Base-by-base conservation (phyloP, 2,888 invertebrate genomes). In the Hypena proboscidalis region DNA sequence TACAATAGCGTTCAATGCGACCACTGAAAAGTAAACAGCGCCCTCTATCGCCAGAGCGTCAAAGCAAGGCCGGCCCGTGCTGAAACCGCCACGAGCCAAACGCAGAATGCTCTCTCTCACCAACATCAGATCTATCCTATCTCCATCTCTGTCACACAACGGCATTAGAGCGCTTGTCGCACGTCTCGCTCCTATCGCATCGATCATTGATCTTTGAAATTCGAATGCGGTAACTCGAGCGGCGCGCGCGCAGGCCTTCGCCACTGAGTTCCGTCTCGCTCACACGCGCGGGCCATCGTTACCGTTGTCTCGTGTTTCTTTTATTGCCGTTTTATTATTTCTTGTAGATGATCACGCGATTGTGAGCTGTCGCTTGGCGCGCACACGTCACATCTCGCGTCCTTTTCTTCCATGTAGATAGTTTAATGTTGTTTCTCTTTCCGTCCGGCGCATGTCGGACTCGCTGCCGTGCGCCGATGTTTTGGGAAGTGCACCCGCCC, bases 401-500 rank as follows among this genome's bases (percentile, higher is more conserved):
- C 86, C 56, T 57, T 57, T 35, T 89, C 70, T 63, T 13, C 7
- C 54, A 3, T 11, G 33, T 1, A 4, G 21, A 30, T 19, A 13
- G 29, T 26, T 7, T 53, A 40, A 72, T 80, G 29, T 66, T 63
- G 22, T 35, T 29, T 87, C 82, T 80, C 83, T 51, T 63, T 86
- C 63, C 35, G 51, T 50, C 67, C 80, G 84, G 85, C 88, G 85
- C 86, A 85, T 85, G 89, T 87, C 85, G 81, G 77, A 73, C 80
- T 79, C 78, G 89, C 88, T 87, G 90, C 88, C 87, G 89, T 89
- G 89, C 89, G 88, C 83, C 87, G 90, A 89, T 90, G 91, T 91
- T 91, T 91, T 91, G 91, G 91, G 91, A 91, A 91, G 91, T 90
- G 91, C 91, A 90, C 90, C 91, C 89, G 91, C 85, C 85, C 84